A percentile compares a stretch with the other conserved stretches of the same genome.
Evolutionary conservation across 2,113 vertebrate species (phyloP).

Genomic region (Oncorhynchus nerka): DNA sequence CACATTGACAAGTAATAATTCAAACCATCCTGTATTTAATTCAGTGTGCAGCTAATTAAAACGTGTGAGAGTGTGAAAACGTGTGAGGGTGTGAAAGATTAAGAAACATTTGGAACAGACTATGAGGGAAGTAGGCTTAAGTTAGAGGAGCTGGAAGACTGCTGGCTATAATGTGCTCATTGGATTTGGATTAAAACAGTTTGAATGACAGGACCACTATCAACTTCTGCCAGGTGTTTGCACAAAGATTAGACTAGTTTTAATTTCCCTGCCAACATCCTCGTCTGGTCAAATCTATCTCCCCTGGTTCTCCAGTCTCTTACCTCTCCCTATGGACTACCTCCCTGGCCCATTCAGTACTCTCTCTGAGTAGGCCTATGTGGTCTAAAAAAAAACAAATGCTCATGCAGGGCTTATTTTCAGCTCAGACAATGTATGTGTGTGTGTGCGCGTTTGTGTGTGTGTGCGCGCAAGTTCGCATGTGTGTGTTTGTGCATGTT

Average conservation of each 20-base stretch:
- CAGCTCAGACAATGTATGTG: no score
- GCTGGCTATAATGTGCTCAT: conserved; percentile 10
- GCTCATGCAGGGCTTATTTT: no score
- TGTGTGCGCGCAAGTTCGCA: no score
- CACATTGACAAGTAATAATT: background rate
- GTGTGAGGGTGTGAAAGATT: conserved; percentile 12
- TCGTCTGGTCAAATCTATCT: background rate
- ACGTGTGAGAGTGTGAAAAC: conserved; percentile 5
- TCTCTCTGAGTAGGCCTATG: no score
- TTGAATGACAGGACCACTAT: background rate
- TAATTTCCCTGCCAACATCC: background rate
- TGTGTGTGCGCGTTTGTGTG: no score
- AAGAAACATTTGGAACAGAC: conserved; percentile 9
- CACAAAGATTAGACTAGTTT: conserved; percentile 28
- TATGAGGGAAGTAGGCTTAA: conserved; percentile 7
- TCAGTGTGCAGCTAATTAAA: conserved; percentile 32
- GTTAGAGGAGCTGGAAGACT: background rate
- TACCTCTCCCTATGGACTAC: background rate
- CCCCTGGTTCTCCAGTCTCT: background rate
- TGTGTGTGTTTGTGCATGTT: background rate
- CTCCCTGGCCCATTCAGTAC: background rate
- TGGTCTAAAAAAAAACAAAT: no score
- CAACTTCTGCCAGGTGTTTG: conserved; percentile 17
- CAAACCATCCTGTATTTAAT: conserved; percentile 5
- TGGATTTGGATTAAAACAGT: conserved; percentile 24